Conservation (phyloP, 2,888 invertebrate genomes). For the Cremastobaeus sp. region DNA sequence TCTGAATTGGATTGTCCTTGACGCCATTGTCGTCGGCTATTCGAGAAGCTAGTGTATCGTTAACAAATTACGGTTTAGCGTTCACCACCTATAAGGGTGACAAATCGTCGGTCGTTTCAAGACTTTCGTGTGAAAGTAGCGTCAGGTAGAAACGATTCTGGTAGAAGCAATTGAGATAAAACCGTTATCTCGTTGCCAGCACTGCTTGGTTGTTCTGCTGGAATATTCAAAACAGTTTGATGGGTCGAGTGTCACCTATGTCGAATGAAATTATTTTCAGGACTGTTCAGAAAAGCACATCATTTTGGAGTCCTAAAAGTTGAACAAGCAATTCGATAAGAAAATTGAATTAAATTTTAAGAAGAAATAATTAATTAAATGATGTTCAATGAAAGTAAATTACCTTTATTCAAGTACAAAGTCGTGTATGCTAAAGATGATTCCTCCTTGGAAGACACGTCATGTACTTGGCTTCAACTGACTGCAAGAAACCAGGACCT, state of each 20-base stretch:
- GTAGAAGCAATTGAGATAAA: slow-evolving; percentile 99
- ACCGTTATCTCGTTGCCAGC: slow-evolving; percentile 97
- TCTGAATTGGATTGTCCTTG: too few species aligned
- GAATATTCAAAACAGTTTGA: slow-evolving; percentile 95
- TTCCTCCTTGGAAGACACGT: slow-evolving; percentile 77
- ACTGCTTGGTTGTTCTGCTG: slow-evolving; percentile 99
- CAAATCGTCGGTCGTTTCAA: too few species aligned
- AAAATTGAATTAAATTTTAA: slow-evolving; percentile 4
- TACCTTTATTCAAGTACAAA: slow-evolving; percentile 94
- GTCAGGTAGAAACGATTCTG: slow-evolving; percentile 97
- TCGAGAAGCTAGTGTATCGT: too few species aligned
- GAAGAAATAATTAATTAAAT: background rate
- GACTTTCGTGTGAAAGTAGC: slow-evolving; percentile 95
- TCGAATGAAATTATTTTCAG: slow-evolving; percentile 97
- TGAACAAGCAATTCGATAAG: background rate
- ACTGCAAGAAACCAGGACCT: slow-evolving; percentile 97
- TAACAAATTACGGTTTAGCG: too few species aligned
- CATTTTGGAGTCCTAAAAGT: slow-evolving; percentile 89
- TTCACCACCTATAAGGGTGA: too few species aligned
- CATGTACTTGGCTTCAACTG: slow-evolving; percentile 86
- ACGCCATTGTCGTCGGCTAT: too few species aligned
- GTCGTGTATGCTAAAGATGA: slow-evolving; percentile 84
- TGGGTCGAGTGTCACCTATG: slow-evolving; percentile 96
- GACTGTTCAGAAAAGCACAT: slow-evolving; percentile 94
- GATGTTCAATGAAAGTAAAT: background rate